Percentiles rank a stretch among this genome's conserved stretches.
Conservation (phyloP, 2,113 vertebrate genomes). For the Cyprinodon variegatus region DNA sequence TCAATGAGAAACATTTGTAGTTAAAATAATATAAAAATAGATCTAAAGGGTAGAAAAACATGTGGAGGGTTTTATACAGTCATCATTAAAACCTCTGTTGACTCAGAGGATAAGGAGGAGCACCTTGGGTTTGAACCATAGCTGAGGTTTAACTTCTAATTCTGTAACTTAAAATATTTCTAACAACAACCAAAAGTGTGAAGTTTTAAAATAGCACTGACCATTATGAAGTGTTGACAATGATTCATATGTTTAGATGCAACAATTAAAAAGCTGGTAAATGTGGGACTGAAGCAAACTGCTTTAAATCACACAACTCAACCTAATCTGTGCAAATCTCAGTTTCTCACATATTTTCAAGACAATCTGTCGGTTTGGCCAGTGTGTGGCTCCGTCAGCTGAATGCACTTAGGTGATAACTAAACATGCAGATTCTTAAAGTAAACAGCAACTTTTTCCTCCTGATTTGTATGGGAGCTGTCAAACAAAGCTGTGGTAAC, state of each 20-base stretch:
- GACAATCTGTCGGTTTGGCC: background rate
- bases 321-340: background rate
- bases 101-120: background rate
- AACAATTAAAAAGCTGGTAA: background rate
- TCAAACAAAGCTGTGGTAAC: background rate
- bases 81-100: background rate
- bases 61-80: background rate
- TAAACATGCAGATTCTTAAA: background rate
- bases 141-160: background rate
- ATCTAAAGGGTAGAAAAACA: background rate
- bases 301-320: background rate
- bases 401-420: background rate
- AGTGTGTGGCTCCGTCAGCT: background rate
- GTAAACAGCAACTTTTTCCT: background rate
- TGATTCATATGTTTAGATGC: background rate
- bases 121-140: background rate
- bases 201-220: too few species aligned
- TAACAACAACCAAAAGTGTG: too few species aligned
- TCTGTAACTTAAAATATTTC: background rate
- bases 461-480: constrained; percentile 1
- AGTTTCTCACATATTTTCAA: background rate
- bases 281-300: background rate
- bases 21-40: background rate
- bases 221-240: too few species aligned
- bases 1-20: background rate